Evolutionary conservation across 2,888 invertebrate species (phyloP).

Genomic region (Phengaris arion): DNA sequence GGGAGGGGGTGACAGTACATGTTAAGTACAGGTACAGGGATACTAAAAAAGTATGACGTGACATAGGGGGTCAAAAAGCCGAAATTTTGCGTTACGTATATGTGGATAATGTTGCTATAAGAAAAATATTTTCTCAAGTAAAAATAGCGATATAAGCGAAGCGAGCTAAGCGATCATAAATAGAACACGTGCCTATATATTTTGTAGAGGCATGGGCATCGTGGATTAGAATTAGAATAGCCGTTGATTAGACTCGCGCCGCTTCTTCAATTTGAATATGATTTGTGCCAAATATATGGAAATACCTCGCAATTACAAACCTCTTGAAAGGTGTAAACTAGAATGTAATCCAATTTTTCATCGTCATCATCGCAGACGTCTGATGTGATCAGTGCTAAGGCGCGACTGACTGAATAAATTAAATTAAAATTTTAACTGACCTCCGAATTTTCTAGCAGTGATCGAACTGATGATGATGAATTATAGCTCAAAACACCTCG

Average conservation of each 20-base stretch:
- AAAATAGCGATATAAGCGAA: not conserved
- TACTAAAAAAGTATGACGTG: too few relatives aligned
- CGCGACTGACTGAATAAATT: too few relatives aligned
- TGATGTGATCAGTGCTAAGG: too few relatives aligned
- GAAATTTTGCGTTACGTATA: too few relatives aligned
- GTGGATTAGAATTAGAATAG: constrained; percentile 25
- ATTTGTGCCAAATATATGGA: constrained; percentile 30
- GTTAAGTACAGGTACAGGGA: too few relatives aligned
- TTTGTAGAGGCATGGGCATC: not conserved
- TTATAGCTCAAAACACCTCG: too few relatives aligned
- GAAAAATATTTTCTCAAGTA: not conserved
- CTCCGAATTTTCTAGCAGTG: too few relatives aligned
- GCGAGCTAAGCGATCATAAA: not conserved
- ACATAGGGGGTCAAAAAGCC: too few relatives aligned
- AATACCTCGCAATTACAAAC: constrained; percentile 28
- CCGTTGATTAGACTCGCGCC: constrained; percentile 25
- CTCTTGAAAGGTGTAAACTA: constrained; percentile 1
- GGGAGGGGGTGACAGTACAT: too few relatives aligned
- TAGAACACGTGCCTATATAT: constrained; percentile 3
- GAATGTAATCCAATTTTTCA: not conserved
- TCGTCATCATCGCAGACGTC: not conserved
- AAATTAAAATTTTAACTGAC: too few relatives aligned
- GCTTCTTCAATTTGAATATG: constrained; percentile 30
- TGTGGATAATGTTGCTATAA: too few relatives aligned
- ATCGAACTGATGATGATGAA: too few relatives aligned